Conservation (phyloP, 2,888 invertebrate species). For the Pachliopta kotzebuea region DNA sequence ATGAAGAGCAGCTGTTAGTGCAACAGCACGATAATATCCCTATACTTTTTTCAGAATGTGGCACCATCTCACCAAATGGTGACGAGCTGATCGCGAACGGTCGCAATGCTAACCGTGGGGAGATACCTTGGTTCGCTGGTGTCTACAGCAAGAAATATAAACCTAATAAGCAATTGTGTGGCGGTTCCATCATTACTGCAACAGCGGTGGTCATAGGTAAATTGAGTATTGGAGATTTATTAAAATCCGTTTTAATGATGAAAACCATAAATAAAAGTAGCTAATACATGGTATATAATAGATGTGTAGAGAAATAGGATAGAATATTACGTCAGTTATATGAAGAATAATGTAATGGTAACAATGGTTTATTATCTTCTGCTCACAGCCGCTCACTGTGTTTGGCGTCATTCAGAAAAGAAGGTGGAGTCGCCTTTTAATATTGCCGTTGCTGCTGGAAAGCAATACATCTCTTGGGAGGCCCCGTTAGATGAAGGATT, state of each 20-base stretch:
- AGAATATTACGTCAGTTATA: too few relatives aligned
- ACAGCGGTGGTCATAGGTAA: conserved; percentile 38
- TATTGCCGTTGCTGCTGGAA: conserved; percentile 57
- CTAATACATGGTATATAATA: neutral
- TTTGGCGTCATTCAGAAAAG: conserved; percentile 45
- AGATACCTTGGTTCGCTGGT: conserved; percentile 73
- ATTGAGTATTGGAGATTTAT: too few relatives aligned
- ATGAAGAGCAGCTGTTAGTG: too few relatives aligned
- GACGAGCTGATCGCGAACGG: conserved; percentile 59
- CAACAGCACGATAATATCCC: neutral
- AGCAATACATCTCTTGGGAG: conserved; percentile 54
- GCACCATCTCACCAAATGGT: conserved; percentile 43
- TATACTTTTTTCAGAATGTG: conserved; percentile 45
- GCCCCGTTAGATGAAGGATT: conserved; percentile 35
- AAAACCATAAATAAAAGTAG: neutral
- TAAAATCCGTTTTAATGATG: too few relatives aligned
- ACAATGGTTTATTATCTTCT: neutral
- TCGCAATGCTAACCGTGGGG: conserved; percentile 40
- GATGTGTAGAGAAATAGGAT: too few relatives aligned
- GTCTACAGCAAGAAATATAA: conserved; percentile 57
- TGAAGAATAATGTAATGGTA: neutral
- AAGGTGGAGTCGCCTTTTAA: conserved; percentile 39
- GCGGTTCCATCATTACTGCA: conserved; percentile 61
- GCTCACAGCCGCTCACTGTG: conserved; percentile 59
- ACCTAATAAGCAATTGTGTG: conserved; percentile 64